Percentiles rank a stretch among this genome's conserved stretches.
Conservation (phyloP, 2,888 invertebrate genomes). For the Rotaria sp. region DNA sequence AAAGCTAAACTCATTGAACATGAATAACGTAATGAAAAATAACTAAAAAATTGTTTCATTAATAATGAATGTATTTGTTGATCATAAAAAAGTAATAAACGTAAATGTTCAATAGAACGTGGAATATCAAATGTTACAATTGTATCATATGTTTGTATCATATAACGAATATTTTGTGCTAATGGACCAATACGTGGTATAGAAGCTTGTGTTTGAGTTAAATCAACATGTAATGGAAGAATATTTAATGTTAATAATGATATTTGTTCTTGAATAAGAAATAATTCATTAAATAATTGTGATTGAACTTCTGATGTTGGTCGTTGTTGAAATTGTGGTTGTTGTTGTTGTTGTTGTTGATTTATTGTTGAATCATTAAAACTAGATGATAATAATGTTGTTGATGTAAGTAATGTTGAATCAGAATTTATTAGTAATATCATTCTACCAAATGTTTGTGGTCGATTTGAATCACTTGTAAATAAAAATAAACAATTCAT, state of each 20-base stretch:
- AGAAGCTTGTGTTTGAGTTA: background rate
- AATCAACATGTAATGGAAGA: background rate
- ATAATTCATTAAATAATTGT: constrained; percentile 24
- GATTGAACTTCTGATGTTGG: background rate
- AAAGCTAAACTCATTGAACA: constrained; percentile 28
- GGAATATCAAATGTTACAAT: constrained; percentile 26
- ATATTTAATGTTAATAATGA: constrained; percentile 24
- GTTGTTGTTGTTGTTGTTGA: background rate
- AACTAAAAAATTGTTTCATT: constrained; percentile 25
- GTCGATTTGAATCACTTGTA: constrained; percentile 17
- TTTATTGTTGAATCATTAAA: constrained; percentile 17
- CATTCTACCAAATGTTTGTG: constrained; percentile 15
- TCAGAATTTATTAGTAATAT: constrained; percentile 12
- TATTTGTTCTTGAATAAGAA: constrained; percentile 29
- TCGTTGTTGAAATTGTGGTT: background rate
- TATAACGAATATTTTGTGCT: constrained; percentile 3
- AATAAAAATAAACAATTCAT: constrained; percentile 27
- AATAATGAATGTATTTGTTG: constrained; percentile 9
- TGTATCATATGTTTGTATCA: constrained; percentile 24
- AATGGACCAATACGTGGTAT: constrained; percentile 26
- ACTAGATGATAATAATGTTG: background rate
- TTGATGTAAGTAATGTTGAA: constrained; percentile 6
- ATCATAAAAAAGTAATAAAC: constrained; percentile 25
- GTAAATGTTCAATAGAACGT: constrained; percentile 6
- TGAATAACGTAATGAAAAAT: constrained; percentile 28